phyloP scores from a whole-genome alignment of 2,797 vertebrate species.

The Buphagus erythrorhynchus region DNA sequence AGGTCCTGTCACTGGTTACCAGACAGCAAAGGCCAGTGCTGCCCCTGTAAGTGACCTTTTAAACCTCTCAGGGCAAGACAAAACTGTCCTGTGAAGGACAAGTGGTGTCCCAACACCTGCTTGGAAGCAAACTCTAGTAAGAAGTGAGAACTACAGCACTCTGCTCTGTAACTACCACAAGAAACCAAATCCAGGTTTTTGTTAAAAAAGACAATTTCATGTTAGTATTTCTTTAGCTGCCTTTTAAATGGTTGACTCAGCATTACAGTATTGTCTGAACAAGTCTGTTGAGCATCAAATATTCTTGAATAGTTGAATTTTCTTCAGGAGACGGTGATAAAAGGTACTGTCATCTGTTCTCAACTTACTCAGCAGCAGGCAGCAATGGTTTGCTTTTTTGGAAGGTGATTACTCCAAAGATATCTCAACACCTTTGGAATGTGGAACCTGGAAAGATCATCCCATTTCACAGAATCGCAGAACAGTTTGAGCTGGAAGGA shows the following conservation, averaged over 20 bases:
- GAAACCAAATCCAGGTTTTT: background rate
- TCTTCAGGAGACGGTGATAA: rapidly evolving
- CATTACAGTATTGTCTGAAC: background rate
- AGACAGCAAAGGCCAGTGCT: background rate
- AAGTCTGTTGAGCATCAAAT: background rate
- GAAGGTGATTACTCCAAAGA: background rate
- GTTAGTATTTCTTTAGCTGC: background rate
- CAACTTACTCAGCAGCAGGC: rapidly evolving
- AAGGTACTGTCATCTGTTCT: background rate
- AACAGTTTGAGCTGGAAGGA: background rate
- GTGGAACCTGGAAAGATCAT: background rate
- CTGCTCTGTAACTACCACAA: background rate
- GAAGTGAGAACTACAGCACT: background rate
- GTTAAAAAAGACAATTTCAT: background rate
- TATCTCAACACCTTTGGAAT: rapidly evolving
- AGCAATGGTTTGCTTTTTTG: background rate
- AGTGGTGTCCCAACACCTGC: background rate
- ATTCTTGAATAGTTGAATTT: background rate
- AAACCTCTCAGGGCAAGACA: background rate
- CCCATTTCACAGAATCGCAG: background rate
- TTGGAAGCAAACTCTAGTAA: background rate
- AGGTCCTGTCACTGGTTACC: background rate
- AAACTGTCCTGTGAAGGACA: background rate
- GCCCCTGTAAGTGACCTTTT: background rate
- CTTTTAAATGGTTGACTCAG: background rate